phyloP scores from a whole-genome alignment of 2,888 invertebrate species.

The Eilema sororculum region DNA sequence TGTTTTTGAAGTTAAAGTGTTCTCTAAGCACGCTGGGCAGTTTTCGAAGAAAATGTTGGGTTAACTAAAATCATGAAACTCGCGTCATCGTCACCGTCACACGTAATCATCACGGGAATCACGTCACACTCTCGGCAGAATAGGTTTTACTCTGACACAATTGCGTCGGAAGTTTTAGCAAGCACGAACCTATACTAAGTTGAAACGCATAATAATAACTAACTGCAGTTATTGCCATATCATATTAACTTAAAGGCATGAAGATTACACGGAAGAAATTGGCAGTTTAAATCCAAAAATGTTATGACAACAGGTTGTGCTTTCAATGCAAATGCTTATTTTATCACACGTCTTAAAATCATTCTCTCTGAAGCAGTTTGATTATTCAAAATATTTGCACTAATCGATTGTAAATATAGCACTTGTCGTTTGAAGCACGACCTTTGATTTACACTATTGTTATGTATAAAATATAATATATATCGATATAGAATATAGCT shows the following conservation, averaged over 20 bases:
- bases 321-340: conserved; percentile 48
- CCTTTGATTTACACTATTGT: conserved; percentile 41
- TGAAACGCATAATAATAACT: conserved; percentile 47
- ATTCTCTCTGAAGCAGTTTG: background rate
- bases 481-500: conserved; percentile 59
- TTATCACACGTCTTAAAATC: background rate
- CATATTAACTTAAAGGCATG: conserved; percentile 64
- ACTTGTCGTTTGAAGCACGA: conserved; percentile 49
- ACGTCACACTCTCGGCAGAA: no score
- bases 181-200: background rate
- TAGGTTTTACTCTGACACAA: no score
- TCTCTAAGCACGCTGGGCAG: no score
- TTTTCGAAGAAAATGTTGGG: no score
- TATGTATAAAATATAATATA: conserved; percentile 59
- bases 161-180: background rate
- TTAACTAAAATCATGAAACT: no score
- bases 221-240: conserved; percentile 51
- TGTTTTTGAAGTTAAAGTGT: no score
- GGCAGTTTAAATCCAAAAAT: conserved; percentile 20
- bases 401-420: conserved; percentile 36
- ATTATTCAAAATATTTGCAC: background rate
- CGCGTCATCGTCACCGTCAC: no score
- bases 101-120: no score
- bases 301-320: conserved; percentile 35
- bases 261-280: conserved; percentile 38